These are phyloP conservation scores for Cottoperca gobio DNA, from an alignment of 2,797 vertebrate genomes.

Conservation along the genomic window DNA sequence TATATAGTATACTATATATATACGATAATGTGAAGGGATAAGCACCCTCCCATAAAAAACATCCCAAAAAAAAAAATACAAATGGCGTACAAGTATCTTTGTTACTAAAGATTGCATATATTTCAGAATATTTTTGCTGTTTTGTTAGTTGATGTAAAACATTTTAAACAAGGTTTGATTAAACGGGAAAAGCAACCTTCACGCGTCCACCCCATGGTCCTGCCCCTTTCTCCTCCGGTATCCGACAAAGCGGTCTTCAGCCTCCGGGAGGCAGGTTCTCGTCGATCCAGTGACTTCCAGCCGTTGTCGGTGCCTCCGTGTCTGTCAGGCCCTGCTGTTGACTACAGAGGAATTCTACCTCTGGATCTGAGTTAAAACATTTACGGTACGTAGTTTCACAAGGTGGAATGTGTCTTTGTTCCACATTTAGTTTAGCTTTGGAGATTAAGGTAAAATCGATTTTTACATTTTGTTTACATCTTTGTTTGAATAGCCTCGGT, in stretches of 20 bases:
- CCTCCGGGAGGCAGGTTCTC: slow-evolving; percentile 25
- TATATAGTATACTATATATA: too few species aligned
- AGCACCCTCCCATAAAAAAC: too few species aligned
- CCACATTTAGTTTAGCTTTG: fast-evolving
- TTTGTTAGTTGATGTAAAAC: too few species aligned
- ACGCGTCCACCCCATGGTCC: neutral
- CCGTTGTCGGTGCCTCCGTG: slow-evolving; percentile 17
- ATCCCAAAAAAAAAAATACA: too few species aligned
- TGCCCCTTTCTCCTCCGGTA: neutral
- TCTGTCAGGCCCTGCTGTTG: slow-evolving; percentile 57
- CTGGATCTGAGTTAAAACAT: slow-evolving; percentile 37
- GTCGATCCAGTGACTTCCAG: slow-evolving; percentile 48
- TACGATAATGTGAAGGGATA: too few species aligned
- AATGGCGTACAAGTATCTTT: too few species aligned
- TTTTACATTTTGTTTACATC: slow-evolving; percentile 8
- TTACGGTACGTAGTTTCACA: slow-evolving; percentile 58
- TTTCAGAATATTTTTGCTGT: too few species aligned
- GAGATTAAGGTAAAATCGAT: neutral
- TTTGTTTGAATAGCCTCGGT: slow-evolving; percentile 5
- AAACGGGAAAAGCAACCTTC: slow-evolving; percentile 1
- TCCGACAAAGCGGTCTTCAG: slow-evolving; percentile 18
- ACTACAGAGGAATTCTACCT: slow-evolving; percentile 48
- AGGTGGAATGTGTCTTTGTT: fast-evolving
- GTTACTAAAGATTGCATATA: too few species aligned
- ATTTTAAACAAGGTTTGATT: neutral